phyloP scores from a whole-genome alignment of 2,797 vertebrate species.

The Halcyon smyrnensis region DNA sequence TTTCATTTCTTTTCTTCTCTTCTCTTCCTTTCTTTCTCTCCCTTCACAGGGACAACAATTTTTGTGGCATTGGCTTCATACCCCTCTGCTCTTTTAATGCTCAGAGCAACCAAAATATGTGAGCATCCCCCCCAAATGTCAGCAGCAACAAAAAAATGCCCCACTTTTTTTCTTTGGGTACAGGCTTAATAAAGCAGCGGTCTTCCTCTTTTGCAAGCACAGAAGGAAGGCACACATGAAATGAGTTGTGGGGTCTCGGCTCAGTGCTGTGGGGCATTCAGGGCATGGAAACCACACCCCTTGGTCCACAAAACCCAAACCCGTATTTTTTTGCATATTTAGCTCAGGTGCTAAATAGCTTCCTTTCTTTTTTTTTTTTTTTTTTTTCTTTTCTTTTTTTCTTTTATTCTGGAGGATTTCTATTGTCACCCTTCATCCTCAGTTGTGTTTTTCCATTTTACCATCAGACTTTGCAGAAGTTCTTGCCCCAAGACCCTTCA shows the following conservation, averaged over 20 bases:
- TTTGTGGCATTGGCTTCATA: conserved; percentile 82
- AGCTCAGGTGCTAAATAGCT: conserved; percentile 24
- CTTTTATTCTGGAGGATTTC: neutral
- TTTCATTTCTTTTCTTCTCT: neutral
- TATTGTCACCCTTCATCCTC: neutral
- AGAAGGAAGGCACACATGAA: neutral
- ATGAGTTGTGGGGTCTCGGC: conserved; percentile 58
- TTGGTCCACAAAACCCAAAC: neutral
- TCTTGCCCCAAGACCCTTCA: neutral
- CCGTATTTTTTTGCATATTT: neutral
- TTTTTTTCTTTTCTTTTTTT: neutral
- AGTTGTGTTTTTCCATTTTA: neutral
- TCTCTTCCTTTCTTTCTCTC: neutral
- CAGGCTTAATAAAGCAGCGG: neutral
- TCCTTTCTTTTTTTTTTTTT: neutral
- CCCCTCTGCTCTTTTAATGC: conserved; percentile 80
- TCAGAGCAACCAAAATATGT: neutral
- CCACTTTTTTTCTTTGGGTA: neutral
- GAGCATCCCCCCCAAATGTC: neutral
- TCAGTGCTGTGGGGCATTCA: neutral
- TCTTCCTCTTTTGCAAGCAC: neutral
- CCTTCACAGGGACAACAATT: conserved; percentile 76
- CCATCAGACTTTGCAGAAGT: neutral
- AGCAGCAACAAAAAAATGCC: neutral
- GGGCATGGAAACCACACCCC: conserved; percentile 4